Evolutionary conservation across 2,888 invertebrate genomes (phyloP), one percentile per base, ranked within the genome.

Genomic region (Drosophila quinaria): DNA sequence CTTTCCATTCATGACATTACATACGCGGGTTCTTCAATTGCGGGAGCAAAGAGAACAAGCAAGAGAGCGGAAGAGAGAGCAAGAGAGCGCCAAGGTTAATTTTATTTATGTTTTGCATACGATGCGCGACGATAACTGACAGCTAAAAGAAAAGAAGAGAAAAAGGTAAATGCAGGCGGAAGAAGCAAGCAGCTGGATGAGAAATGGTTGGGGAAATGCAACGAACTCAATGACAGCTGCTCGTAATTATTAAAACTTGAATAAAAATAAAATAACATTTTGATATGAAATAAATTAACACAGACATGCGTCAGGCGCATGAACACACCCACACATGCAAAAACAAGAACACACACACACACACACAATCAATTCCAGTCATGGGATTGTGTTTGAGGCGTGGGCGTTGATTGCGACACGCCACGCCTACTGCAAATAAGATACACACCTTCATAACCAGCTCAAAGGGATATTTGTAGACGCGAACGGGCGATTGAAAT

Each of bases 401-500:
- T 58, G 54, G 55, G 62, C 51, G 68, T 33, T 42, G 2, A 33
- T 22, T 49, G 13, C 41, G 62, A 47, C 62, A 78, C 75, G 78
- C 75, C 62, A 78, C 75, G 78, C 75, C 78, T 66, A 71, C 68
- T 69, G 68, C 77, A 83, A 83, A 80, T 68, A 75, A 71, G 63
- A 78, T 86, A 87, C 97, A 95, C 93, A 98, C 98, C 94, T 96
- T 96, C 98, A 98, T 98, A 87, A 98, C 97, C 93, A 98, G 95
- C 93, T 98, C 98, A 93, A 98, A 98, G 56, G 98, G 96, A 93
- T 97, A 95, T 93, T 98, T 98, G 94, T 98, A 98, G 82, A 98
- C 97, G 94, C 98, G 95, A 59, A 98, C 96, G 87, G 98, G 98
- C 78, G 98, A 97, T 92, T 97, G 97, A 94, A 97, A 98, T 93